phyloP scores from a whole-genome alignment of 1,140 invertebrate genomes.

The Temnothorax curvispinosus region DNA sequence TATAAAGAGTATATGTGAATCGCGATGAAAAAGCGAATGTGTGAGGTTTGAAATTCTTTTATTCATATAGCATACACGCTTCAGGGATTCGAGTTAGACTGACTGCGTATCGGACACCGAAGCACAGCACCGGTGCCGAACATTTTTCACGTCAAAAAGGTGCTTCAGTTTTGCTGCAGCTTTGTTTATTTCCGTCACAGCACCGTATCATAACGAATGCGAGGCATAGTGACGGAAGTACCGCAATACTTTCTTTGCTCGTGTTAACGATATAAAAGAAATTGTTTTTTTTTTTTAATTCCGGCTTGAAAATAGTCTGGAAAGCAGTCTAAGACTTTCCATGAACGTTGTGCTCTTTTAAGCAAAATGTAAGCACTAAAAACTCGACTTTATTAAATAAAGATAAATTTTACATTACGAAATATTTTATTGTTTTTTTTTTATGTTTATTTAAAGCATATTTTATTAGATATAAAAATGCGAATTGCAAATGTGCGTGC shows the following conservation, averaged over 20 bases:
- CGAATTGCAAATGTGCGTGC: not conserved
- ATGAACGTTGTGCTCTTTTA: not conserved
- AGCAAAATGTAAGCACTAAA: not conserved
- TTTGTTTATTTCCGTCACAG: no score
- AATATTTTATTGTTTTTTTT: not conserved
- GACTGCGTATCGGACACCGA: not conserved
- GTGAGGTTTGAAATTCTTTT: not conserved
- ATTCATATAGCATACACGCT: not conserved
- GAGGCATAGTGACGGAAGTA: no score
- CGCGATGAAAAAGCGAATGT: not conserved
- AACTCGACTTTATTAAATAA: slow-evolving; percentile 2
- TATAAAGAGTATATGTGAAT: not conserved
- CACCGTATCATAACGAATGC: no score
- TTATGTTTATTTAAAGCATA: not conserved
- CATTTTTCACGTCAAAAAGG: no score
- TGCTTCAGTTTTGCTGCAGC: no score
- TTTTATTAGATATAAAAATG: slow-evolving; percentile 27
- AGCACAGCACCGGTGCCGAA: no score
- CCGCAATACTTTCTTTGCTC: no score
- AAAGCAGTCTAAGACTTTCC: not conserved
- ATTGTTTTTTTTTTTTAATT: not conserved
- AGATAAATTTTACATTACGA: not conserved
- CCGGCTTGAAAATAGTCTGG: not conserved
- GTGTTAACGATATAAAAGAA: not conserved
- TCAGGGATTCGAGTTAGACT: not conserved